These are phyloP conservation scores for Phoeniculus purpureus DNA, from an alignment of 2,797 vertebrate species.

Conservation along the genomic window DNA sequence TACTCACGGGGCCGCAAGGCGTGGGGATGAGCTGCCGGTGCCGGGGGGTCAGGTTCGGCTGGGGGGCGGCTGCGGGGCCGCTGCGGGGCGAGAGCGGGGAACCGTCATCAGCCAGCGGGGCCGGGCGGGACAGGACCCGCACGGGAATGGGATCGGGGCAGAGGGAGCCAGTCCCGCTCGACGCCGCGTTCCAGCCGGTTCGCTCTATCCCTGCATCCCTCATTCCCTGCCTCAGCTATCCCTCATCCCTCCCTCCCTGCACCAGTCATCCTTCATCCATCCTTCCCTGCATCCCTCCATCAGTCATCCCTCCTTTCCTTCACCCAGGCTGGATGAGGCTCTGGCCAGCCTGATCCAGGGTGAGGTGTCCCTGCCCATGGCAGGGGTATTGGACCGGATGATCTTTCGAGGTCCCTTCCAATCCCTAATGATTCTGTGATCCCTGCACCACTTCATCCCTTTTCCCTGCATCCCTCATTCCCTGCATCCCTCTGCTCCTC, in stretches of 20 bases:
- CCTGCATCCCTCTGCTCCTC: too few species aligned
- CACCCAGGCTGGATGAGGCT: too few species aligned
- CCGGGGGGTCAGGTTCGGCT: constrained; percentile 84
- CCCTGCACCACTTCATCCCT: neutral
- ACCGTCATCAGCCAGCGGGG: neutral
- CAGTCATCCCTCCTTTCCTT: too few species aligned
- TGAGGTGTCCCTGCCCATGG: too few species aligned
- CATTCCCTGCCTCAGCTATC: neutral
- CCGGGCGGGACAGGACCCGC: too few species aligned
- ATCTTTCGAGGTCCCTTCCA: too few species aligned
- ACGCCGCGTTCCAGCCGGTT: neutral
- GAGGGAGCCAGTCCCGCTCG: neutral
- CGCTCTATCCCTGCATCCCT: neutral
- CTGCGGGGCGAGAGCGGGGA: constrained; percentile 37
- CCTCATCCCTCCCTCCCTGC: too few species aligned
- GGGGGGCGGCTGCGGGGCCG: constrained; percentile 37
- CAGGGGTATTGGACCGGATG: too few species aligned
- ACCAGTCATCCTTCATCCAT: too few species aligned
- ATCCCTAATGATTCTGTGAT: too few species aligned
- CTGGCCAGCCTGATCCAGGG: too few species aligned
- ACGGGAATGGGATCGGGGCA: neutral
- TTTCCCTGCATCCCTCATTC: neutral
- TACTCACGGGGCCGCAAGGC: constrained; percentile 87
- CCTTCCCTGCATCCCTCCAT: too few species aligned
- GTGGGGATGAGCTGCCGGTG: constrained; percentile 86